Conservation (phyloP, 2,113 vertebrate genomes). For the Aegithalos caudatus region DNA sequence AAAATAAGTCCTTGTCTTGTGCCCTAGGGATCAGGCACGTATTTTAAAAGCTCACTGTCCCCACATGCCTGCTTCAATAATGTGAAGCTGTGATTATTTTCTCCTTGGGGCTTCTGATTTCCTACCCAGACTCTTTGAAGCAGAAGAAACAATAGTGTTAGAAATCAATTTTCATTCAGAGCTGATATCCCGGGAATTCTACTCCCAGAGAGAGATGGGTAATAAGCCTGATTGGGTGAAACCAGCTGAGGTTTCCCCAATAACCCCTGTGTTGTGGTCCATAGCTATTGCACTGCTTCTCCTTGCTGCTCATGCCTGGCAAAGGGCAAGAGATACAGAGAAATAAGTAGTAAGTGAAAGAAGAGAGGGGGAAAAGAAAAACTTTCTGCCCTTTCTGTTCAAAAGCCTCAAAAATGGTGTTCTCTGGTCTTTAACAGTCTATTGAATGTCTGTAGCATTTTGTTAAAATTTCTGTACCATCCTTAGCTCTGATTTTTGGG, state of each 20-base stretch:
- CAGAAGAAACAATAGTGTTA: neutral
- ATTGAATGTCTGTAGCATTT: neutral
- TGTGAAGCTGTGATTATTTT: neutral
- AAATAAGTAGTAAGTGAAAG: neutral
- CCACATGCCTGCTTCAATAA: neutral
- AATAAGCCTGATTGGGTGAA: neutral
- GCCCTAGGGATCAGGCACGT: rapidly evolving
- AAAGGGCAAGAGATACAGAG: neutral
- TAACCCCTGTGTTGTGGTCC: neutral
- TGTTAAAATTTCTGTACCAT: neutral
- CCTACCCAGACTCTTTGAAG: neutral
- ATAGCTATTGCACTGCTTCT: neutral
- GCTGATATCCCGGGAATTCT: neutral
- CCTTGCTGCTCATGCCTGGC: neutral
- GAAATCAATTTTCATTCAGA: neutral
- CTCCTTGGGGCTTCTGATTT: neutral
- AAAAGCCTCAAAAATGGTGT: neutral
- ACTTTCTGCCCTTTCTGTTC: neutral
- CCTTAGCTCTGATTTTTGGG: neutral
- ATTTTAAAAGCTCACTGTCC: neutral
- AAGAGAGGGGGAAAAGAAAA: neutral
- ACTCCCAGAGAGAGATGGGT: neutral
- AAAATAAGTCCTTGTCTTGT: neutral
- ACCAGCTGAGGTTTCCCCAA: neutral
- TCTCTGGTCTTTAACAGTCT: neutral